Evolutionary conservation across 2,113 vertebrate species (phyloP).

Genomic region (Callionymus lyra): DNA sequence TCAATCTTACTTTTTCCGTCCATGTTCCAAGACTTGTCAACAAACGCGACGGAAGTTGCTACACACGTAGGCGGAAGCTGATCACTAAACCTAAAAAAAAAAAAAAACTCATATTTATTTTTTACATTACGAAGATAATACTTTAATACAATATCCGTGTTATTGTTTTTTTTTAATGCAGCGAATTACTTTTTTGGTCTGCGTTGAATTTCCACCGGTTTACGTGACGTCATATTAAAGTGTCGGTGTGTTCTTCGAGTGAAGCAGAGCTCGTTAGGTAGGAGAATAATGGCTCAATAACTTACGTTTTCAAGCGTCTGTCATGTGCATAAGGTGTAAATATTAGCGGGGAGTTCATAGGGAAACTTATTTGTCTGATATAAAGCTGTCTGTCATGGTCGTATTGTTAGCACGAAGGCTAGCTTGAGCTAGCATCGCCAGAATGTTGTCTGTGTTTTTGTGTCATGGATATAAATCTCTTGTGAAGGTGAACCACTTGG

Average conservation of each 20-base stretch:
- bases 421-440: background rate
- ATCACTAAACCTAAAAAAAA: background rate
- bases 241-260: constrained; percentile 29
- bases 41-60: too few species aligned
- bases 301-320: too few species aligned
- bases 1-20: too few species aligned
- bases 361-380: background rate
- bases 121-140: background rate
- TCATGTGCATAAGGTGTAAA: background rate
- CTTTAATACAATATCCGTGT: background rate
- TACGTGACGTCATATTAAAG: constrained; percentile 37
- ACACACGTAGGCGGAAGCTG: background rate
- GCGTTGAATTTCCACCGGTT: background rate
- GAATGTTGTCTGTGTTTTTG: background rate
- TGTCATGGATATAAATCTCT: too few species aligned
- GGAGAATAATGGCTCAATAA: constrained; percentile 2
- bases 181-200: background rate
- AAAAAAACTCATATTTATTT: too few species aligned
- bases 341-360: background rate
- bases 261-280: constrained; percentile 3
- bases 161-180: background rate
- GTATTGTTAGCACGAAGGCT: background rate
- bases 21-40: too few species aligned
- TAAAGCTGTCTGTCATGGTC: background rate
- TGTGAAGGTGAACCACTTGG: constrained; percentile 11